These are phyloP conservation scores for Heliconius charithonia DNA, from an alignment of 2,888 invertebrate species.

Conservation along the genomic window DNA sequence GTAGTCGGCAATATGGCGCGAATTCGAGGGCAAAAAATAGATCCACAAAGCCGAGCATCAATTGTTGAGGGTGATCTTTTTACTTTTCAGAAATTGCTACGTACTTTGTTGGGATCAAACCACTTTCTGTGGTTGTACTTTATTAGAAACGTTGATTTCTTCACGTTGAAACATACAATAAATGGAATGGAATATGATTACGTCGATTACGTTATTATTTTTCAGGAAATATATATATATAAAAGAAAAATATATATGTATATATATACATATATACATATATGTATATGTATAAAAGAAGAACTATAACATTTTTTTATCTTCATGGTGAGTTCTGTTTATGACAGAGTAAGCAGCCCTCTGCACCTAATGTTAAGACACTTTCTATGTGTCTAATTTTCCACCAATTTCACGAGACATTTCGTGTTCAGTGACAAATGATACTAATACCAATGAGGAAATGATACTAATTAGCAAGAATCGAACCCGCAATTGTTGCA, in stretches of 20 bases:
- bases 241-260: no score
- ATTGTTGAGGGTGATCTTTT: slow-evolving; percentile 68
- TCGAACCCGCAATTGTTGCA: neutral
- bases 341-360: no score
- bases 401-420: neutral
- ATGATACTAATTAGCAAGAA: neutral
- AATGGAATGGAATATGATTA: neutral
- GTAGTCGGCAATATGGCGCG: slow-evolving; percentile 77
- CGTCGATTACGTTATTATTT: neutral
- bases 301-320: neutral
- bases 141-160: slow-evolving; percentile 29
- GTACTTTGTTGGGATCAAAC: slow-evolving; percentile 43
- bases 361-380: neutral
- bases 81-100: slow-evolving; percentile 68
- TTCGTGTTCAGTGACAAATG: neutral
- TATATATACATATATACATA: no score
- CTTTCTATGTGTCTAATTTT: neutral
- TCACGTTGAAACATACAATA: neutral
- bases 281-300: neutral
- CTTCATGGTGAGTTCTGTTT: no score
- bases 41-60: slow-evolving; percentile 61
- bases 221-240: neutral
- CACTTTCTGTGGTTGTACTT: slow-evolving; percentile 57
- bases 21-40: slow-evolving; percentile 69
- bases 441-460: no score